Conservation (phyloP, 1,140 invertebrate genomes). For the Sinonovacula constricta region DNA sequence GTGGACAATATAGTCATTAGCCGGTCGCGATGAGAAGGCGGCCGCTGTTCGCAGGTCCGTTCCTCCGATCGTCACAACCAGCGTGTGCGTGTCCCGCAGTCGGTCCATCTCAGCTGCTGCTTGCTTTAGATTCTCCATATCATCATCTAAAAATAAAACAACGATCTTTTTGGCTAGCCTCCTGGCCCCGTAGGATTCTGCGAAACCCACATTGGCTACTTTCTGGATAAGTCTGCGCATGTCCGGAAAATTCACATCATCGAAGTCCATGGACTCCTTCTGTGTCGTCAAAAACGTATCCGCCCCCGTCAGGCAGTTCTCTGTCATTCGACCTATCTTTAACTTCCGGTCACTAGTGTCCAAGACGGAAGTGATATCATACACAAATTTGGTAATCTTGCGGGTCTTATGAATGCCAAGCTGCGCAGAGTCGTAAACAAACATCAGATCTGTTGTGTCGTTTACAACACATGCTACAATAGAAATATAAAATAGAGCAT, state of each 20-base stretch:
- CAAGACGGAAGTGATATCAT: constrained; percentile 45
- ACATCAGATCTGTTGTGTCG: constrained; percentile 55
- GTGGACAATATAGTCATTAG: constrained; percentile 58
- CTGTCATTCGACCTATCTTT: constrained; percentile 50
- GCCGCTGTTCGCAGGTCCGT: constrained; percentile 39
- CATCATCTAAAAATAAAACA: constrained; percentile 61
- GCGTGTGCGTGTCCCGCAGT: constrained; percentile 24
- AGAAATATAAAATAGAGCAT: no score
- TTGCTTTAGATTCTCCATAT: constrained; percentile 50
- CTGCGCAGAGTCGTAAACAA: constrained; percentile 56
- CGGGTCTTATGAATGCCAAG: constrained; percentile 55
- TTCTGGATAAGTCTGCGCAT: constrained; percentile 38
- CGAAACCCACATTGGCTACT: constrained; percentile 45
- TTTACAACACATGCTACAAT: constrained; percentile 51
- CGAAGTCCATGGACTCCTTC: constrained; percentile 41
- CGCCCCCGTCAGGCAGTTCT: constrained; percentile 55
- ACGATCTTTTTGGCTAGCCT: constrained; percentile 54
- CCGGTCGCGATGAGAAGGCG: constrained; percentile 48
- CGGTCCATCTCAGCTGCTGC: constrained; percentile 48
- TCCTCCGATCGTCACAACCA: constrained; percentile 61
- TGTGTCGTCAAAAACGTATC: constrained; percentile 45
- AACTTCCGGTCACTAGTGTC: constrained; percentile 47
- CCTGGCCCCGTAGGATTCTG: constrained; percentile 38
- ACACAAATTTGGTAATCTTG: constrained; percentile 55
- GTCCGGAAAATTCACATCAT: constrained; percentile 53